These are phyloP conservation scores for Holocentrus rufus DNA, from an alignment of 2,797 vertebrate genomes.

Conservation along the genomic window DNA sequence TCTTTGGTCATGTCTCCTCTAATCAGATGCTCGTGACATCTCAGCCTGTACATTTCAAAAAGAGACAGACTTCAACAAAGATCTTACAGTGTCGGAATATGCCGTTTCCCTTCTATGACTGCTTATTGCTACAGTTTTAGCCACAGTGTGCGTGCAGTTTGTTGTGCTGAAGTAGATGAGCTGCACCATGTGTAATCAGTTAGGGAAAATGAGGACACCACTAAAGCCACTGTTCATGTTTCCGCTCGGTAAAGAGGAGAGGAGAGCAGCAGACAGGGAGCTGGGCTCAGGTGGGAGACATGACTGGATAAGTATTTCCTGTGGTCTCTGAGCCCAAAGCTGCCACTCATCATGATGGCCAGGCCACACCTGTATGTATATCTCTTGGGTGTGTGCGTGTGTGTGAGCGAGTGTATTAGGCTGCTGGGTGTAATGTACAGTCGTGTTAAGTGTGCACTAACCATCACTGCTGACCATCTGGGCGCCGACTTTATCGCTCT, in stretches of 20 bases:
- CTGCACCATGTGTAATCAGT: background rate
- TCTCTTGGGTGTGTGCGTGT: constrained; percentile 35
- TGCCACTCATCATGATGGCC: constrained; percentile 29
- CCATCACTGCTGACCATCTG: constrained; percentile 49
- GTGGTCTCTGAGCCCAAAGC: constrained; percentile 12
- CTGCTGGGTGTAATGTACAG: constrained; percentile 30
- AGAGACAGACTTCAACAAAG: background rate
- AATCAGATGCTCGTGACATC: background rate
- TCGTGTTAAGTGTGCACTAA: constrained; percentile 36
- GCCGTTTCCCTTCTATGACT: background rate
- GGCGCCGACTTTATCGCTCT: constrained; percentile 18
- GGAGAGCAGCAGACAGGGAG: constrained; percentile 1
- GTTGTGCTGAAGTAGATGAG: constrained; percentile 1
- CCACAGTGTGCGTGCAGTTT: background rate
- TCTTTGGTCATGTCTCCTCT: background rate
- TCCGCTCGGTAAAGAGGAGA: constrained; percentile 1
- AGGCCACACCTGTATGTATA: constrained; percentile 22
- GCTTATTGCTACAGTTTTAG: background rate
- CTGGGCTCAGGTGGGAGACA: constrained; percentile 41
- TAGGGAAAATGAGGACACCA: constrained; percentile 19
- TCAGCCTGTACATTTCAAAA: background rate
- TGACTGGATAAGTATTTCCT: constrained; percentile 13
- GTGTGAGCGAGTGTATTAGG: constrained; percentile 31
- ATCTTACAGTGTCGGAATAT: background rate
- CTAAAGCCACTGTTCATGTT: background rate